Percentiles rank a stretch among this genome's conserved stretches.
These are phyloP conservation scores for Eumeta japonica DNA, from an alignment of 1,140 invertebrate genomes.

Conservation along the genomic window DNA sequence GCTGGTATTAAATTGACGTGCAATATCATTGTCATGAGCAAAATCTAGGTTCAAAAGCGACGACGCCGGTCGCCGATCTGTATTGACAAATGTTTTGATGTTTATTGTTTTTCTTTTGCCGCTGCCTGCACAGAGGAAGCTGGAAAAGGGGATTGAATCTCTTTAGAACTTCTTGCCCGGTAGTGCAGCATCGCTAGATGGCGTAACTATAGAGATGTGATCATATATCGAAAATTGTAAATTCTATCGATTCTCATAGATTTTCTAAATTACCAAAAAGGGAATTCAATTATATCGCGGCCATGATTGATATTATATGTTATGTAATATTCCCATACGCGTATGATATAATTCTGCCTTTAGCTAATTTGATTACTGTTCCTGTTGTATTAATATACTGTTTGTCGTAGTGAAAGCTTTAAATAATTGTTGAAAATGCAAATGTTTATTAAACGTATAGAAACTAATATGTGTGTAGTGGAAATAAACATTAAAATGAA, in stretches of 20 bases:
- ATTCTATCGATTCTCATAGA: too few relatives aligned
- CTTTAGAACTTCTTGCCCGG: background rate
- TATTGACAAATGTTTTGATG: too few relatives aligned
- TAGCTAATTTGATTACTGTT: constrained; percentile 36
- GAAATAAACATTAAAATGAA: constrained; percentile 18
- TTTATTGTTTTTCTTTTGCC: background rate
- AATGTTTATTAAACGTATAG: constrained; percentile 38
- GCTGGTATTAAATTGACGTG: constrained; percentile 46
- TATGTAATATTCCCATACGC: too few relatives aligned
- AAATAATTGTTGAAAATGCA: constrained; percentile 23
- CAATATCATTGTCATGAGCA: constrained; percentile 58
- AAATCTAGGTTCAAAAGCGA: constrained; percentile 8
- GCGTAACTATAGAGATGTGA: too few relatives aligned
- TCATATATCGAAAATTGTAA: too few relatives aligned
- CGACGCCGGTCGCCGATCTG: too few relatives aligned
- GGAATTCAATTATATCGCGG: too few relatives aligned
- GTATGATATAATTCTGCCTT: too few relatives aligned
- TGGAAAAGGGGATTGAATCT: background rate
- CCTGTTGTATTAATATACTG: too few relatives aligned
- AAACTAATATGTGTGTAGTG: constrained; percentile 37
- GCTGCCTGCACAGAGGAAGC: background rate
- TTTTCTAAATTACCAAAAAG: too few relatives aligned
- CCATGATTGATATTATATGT: too few relatives aligned
- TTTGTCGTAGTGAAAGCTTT: constrained; percentile 35
- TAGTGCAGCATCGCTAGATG: background rate